Percentiles rank a stretch among this genome's conserved stretches.
Conservation (phyloP, 2,797 vertebrate species). For the Centropyge bicolor region DNA sequence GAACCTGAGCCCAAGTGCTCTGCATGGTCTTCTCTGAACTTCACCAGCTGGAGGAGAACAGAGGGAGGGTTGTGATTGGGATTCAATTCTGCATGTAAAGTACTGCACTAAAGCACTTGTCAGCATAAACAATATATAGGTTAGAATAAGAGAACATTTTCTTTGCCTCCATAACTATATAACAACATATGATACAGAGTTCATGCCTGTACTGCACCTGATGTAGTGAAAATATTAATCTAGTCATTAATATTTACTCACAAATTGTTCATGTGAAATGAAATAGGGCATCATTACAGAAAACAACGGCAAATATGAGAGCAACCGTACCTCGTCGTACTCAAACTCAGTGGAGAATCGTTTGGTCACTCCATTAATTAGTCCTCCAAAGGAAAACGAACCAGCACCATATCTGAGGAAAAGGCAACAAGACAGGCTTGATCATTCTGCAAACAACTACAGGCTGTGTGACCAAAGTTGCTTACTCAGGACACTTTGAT, state of each 20-base stretch:
- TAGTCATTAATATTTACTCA: background rate
- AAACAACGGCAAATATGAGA: background rate
- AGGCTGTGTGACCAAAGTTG: background rate
- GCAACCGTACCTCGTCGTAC: conserved; percentile 86
- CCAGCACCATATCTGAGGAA: conserved; percentile 84
- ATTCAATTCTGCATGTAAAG: no score
- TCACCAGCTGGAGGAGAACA: conserved; percentile 82
- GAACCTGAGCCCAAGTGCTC: conserved; percentile 81
- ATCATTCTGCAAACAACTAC: background rate
- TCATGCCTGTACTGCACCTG: background rate
- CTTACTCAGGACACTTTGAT: background rate
- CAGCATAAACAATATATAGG: background rate
- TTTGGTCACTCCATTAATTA: conserved; percentile 83
- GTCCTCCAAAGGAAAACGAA: conserved; percentile 85
- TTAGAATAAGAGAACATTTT: background rate
- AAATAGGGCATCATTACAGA: background rate
- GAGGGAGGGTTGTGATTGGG: background rate
- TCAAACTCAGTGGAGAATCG: conserved; percentile 89
- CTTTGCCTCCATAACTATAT: background rate
- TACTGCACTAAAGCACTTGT: background rate
- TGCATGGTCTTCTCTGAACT: conserved; percentile 84
- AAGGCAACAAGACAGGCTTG: background rate
- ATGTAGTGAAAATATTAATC: background rate
- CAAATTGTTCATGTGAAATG: background rate
- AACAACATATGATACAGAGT: background rate